Base-by-base conservation (phyloP, 2,113 vertebrate genomes). In the Origma solitaria region DNA sequence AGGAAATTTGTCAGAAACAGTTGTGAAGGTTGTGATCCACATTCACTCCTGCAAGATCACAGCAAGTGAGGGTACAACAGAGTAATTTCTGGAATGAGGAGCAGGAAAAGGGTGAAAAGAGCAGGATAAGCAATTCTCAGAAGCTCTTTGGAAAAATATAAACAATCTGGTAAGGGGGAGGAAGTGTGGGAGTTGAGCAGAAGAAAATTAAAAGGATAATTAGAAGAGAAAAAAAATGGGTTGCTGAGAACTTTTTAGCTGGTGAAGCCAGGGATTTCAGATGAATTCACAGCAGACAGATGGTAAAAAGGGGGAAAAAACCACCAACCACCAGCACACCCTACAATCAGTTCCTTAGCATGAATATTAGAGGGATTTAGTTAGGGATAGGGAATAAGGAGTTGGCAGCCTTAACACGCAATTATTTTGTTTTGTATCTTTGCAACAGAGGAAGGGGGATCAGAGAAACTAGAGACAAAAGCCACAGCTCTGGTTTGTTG, bases 121-220 rank as follows among this genome's bases (percentile, higher is more conserved):
- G 78, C 91, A 95, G 81, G 68, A 78, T 95, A 96, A 96, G 92
- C 61, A 84, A 54, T 89, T 91, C 85, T 92, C 86, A 95, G 79
- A 82, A 90, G 85, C 88, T 92, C 69, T 90, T 90, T 94, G 72
- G 73, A 96, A 96, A 95, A 95, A 82, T 72, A 94, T 96, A 96
- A 96, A 96, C 96, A 97, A 94, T 96, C 96, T 97, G 96, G 84
- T 95, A 90, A 89, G 93, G 44, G 62, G 84, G 94, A 91, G 96
- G 88, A 91, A 53, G 88, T 93, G 96, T 96, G 88, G 94, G 94
- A 93, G 85, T 50, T 60, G 64, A 93, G 80, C 90, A 97, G 93
- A 96, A 96, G 95, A 88, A 95, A 96, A 96, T 96, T 94, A 91
- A 94, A 96, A 96, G 84, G 92, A 95, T 96, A 96, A 96, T 96